Percentiles rank a stretch among this genome's conserved stretches.
These are phyloP conservation scores for Helicolenus hilgendorfi DNA, from an alignment of 2,797 vertebrate species.

Conservation along the genomic window DNA sequence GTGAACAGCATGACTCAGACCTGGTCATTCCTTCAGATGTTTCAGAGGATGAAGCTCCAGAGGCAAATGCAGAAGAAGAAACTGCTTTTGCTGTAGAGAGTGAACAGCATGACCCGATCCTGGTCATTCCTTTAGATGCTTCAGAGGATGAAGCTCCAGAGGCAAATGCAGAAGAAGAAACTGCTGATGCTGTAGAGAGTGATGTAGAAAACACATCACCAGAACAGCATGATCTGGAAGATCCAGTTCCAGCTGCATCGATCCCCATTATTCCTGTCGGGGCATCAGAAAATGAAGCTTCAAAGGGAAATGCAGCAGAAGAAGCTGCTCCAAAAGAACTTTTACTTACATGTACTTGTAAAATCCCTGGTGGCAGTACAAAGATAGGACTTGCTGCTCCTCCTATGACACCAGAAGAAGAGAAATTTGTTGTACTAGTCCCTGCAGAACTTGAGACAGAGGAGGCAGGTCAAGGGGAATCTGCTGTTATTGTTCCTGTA, in stretches of 20 bases:
- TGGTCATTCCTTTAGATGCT: not conserved
- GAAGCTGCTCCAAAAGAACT: not conserved
- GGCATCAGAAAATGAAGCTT: not conserved
- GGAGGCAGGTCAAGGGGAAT: not conserved
- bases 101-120: not conserved
- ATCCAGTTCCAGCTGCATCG: not conserved
- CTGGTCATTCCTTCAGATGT: no score
- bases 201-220: not conserved
- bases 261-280: not conserved
- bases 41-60: no score
- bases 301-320: not conserved
- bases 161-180: constrained; percentile 1
- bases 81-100: not conserved
- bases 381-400: constrained; percentile 1
- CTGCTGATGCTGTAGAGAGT: not conserved
- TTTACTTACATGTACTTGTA: not conserved
- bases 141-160: not conserved
- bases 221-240: not conserved
- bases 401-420: not conserved
- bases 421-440: not conserved
- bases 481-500: not conserved
- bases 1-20: fast-evolving
- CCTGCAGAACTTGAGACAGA: not conserved
- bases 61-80: no score
- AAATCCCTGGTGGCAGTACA: not conserved